These are phyloP conservation scores for Tenthredo distinguenda DNA, from an alignment of 2,888 invertebrate species.

Conservation along the genomic window DNA sequence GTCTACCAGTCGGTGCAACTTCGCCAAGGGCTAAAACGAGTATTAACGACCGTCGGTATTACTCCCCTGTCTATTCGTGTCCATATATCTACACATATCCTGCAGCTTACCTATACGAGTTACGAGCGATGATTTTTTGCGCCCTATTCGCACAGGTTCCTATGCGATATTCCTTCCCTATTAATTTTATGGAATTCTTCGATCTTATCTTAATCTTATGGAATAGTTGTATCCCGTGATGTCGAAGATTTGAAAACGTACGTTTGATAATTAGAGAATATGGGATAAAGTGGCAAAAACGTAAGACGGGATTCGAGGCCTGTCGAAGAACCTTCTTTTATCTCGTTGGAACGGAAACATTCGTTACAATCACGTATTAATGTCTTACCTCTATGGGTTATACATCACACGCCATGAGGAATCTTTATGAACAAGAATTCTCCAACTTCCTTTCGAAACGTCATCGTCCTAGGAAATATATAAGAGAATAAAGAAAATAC, in stretches of 20 bases:
- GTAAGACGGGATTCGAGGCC: neutral
- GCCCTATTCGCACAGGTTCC: neutral
- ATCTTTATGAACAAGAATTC: slow-evolving; percentile 44
- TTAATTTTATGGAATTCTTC: neutral
- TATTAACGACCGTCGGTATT: slow-evolving; percentile 25
- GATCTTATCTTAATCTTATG: no score
- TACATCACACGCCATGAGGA: neutral
- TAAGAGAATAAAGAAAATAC: slow-evolving; percentile 33
- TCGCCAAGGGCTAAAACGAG: slow-evolving; percentile 19
- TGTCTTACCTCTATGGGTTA: slow-evolving; percentile 20
- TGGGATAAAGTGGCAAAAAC: neutral
- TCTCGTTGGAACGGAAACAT: slow-evolving; percentile 21
- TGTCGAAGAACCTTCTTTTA: neutral
- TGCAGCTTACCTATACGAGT: neutral
- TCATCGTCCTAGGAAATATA: slow-evolving; percentile 37
- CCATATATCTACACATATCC: neutral
- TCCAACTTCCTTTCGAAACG: slow-evolving; percentile 41
- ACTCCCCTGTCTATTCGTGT: slow-evolving; percentile 1
- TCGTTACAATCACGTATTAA: slow-evolving; percentile 6
- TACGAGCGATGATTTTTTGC: neutral
- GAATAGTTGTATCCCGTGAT: neutral
- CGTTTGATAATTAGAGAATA: neutral
- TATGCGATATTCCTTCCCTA: neutral
- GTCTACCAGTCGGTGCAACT: slow-evolving; percentile 5
- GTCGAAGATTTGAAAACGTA: neutral